Conservation (phyloP, 1,140 invertebrate genomes). For the Campoletis sonorensis region DNA sequence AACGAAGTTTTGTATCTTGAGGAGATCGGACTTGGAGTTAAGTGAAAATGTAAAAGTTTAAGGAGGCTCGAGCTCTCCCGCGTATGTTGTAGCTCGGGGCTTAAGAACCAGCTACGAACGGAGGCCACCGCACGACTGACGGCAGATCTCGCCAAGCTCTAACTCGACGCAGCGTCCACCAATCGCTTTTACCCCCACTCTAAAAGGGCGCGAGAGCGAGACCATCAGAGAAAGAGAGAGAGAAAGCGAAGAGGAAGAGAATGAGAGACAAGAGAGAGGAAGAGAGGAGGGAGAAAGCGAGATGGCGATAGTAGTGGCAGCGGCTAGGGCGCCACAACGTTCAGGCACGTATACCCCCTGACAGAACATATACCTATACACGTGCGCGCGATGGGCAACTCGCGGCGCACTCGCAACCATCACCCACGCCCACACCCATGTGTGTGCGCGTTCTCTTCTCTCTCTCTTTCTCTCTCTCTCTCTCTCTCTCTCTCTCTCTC, state of each 20-base stretch:
- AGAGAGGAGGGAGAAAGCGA: slow-evolving; percentile 20
- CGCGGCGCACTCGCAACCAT: slow-evolving; percentile 29
- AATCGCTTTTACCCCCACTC: slow-evolving; percentile 70
- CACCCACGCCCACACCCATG: slow-evolving; percentile 28
- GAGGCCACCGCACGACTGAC: slow-evolving; percentile 71
- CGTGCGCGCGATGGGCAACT: slow-evolving; percentile 41
- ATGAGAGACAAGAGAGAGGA: slow-evolving; percentile 33
- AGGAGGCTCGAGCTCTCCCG: not conserved
- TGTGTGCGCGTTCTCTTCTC: slow-evolving; percentile 9
- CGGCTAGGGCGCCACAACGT: slow-evolving; percentile 29
- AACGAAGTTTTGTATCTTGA: not conserved
- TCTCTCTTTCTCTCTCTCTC: slow-evolving; percentile 22
- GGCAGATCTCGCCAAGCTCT: slow-evolving; percentile 70
- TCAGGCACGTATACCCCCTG: slow-evolving; percentile 38
- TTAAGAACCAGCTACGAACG: slow-evolving; percentile 61
- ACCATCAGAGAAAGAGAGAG: slow-evolving; percentile 39
- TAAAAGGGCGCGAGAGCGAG: slow-evolving; percentile 48
- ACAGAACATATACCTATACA: slow-evolving; percentile 34
- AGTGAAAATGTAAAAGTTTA: slow-evolving; percentile 11
- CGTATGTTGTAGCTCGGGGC: slow-evolving; percentile 22
- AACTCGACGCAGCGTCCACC: slow-evolving; percentile 71
- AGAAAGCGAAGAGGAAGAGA: slow-evolving; percentile 43
- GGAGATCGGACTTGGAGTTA: not conserved
- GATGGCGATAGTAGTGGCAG: slow-evolving; percentile 11
- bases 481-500: slow-evolving; percentile 32